A percentile compares a stretch with the other conserved stretches of the same genome.
These are phyloP conservation scores for Nephrotoma appendiculata DNA, from an alignment of 2,888 invertebrate genomes.

Conservation along the genomic window DNA sequence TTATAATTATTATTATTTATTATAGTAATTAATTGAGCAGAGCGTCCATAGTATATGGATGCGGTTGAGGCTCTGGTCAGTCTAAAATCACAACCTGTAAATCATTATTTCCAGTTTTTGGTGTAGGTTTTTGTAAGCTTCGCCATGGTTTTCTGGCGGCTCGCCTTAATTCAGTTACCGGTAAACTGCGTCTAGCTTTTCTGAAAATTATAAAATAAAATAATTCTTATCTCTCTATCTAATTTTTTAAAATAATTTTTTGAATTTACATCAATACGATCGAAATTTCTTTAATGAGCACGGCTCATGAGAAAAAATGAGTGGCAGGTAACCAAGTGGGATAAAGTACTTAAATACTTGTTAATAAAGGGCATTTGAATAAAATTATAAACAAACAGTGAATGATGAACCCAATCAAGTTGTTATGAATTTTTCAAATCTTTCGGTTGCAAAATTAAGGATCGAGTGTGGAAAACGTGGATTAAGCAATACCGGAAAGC, in stretches of 20 bases:
- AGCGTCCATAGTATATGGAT: constrained; percentile 51
- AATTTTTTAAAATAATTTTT: background rate
- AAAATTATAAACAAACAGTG: no score
- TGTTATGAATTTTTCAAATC: no score
- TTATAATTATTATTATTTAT: background rate
- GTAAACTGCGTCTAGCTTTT: constrained; percentile 68
- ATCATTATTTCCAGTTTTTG: constrained; percentile 33
- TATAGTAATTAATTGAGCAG: constrained; percentile 35
- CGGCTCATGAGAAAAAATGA: no score
- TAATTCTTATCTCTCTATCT: background rate
- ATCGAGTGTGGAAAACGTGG: no score
- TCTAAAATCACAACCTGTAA: constrained; percentile 59
- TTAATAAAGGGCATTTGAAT: no score
- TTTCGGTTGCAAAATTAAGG: no score
- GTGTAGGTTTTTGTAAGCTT: constrained; percentile 35
- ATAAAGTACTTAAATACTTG: no score
- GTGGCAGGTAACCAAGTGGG: no score
- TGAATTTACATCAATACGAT: background rate
- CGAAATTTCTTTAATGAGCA: no score
- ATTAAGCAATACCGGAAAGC: no score
- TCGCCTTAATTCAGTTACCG: constrained; percentile 62
- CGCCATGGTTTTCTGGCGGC: constrained; percentile 79
- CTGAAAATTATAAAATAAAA: constrained; percentile 32
- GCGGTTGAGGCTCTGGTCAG: constrained; percentile 45
- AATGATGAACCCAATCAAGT: no score